These are phyloP conservation scores for Zaprionus kolodkinae DNA, from an alignment of 1,140 invertebrate species.

Conservation along the genomic window DNA sequence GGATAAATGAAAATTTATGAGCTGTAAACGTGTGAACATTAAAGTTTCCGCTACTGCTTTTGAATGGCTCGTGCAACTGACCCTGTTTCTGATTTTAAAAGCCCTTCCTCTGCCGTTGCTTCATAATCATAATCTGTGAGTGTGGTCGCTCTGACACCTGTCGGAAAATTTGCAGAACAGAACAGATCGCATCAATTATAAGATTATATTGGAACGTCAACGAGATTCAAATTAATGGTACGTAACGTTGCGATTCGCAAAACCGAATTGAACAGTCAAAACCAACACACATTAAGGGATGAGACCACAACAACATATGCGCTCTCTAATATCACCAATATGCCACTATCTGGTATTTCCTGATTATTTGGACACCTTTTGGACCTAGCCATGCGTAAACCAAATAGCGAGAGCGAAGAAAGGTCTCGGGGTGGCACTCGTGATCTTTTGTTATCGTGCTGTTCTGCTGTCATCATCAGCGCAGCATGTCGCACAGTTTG, in stretches of 20 bases:
- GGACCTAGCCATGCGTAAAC: constrained; percentile 52
- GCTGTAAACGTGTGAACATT: constrained; percentile 80
- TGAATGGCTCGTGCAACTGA: constrained; percentile 10
- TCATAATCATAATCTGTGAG: constrained; percentile 43
- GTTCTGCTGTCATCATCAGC: constrained; percentile 55
- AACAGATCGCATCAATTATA: constrained; percentile 57
- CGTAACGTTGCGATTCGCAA: constrained; percentile 64
- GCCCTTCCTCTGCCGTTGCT: background rate
- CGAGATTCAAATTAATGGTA: constrained; percentile 57
- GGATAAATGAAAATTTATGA: constrained; percentile 77
- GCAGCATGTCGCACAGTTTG: constrained; percentile 52
- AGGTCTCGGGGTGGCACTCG: constrained; percentile 37
- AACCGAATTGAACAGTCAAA: constrained; percentile 38
- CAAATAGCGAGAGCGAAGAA: constrained; percentile 17
- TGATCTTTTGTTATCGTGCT: constrained; percentile 26
- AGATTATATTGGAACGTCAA: constrained; percentile 49
- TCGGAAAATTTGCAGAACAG: constrained; percentile 50
- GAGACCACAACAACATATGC: constrained; percentile 58
- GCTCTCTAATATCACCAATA: constrained; percentile 58
- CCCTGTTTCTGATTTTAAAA: background rate
- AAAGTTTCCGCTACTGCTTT: constrained; percentile 67
- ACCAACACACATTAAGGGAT: constrained; percentile 32
- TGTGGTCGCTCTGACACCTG: constrained; percentile 54
- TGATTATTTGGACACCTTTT: constrained; percentile 30
- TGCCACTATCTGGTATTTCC: constrained; percentile 40